Percentiles rank a stretch among this genome's conserved stretches.
phyloP scores from a whole-genome alignment of 1,140 invertebrate species.

The Aplysia californica region DNA sequence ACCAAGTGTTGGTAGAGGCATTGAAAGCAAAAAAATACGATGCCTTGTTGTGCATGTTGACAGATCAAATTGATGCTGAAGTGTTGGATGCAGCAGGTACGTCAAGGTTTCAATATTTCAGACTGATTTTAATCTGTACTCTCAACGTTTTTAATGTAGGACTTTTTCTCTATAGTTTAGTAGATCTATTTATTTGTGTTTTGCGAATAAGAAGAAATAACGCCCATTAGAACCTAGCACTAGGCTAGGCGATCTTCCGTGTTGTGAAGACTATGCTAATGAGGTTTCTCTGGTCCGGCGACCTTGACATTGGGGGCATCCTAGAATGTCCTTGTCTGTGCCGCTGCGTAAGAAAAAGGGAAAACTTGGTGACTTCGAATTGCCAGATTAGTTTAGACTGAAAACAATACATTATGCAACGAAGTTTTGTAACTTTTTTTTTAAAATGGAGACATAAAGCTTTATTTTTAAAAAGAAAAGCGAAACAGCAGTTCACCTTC shows the following conservation, averaged over 20 bases:
- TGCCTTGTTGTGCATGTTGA: slow-evolving; percentile 84
- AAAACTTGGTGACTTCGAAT: too few relatives aligned
- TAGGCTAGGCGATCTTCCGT: not conserved
- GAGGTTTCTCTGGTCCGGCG: not conserved
- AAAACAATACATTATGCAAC: too few relatives aligned
- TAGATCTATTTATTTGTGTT: not conserved
- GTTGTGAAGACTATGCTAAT: not conserved
- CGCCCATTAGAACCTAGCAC: not conserved
- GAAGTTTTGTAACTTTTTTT: too few relatives aligned
- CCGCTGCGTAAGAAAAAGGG: too few relatives aligned
- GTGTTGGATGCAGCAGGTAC: slow-evolving; percentile 76
- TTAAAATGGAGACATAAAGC: too few relatives aligned
- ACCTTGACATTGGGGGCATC: too few relatives aligned
- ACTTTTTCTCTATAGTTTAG: not conserved
- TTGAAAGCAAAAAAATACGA: slow-evolving; percentile 75
- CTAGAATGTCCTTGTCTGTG: too few relatives aligned
- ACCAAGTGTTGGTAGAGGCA: slow-evolving; percentile 77
- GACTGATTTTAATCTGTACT: not conserved
- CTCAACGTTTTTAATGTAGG: not conserved
- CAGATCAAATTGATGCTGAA: slow-evolving; percentile 86
- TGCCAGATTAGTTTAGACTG: too few relatives aligned
- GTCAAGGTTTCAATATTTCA: not conserved
- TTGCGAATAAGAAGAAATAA: not conserved
- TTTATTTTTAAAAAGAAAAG: too few relatives aligned
- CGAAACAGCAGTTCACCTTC: too few relatives aligned